Percentiles rank a stretch among this genome's conserved stretches.
These are phyloP conservation scores for Cyrtorhinus lividipennis DNA, from an alignment of 1,140 invertebrate genomes.

Conservation along the genomic window DNA sequence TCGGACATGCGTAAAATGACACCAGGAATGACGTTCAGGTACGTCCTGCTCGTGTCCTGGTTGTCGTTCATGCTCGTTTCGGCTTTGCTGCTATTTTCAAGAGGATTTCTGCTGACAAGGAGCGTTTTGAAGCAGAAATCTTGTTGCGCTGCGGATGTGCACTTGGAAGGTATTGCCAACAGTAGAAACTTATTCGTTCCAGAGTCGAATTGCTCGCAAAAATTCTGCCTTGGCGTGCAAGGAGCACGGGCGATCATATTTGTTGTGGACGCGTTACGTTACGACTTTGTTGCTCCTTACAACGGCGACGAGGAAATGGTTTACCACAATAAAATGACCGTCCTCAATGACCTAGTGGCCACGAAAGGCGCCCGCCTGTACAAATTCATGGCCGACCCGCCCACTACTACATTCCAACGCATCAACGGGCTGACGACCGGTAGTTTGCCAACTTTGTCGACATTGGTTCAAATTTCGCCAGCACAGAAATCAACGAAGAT, in stretches of 20 bases:
- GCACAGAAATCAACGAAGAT: conserved; percentile 77
- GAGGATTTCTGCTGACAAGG: conserved; percentile 69
- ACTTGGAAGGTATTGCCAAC: conserved; percentile 16
- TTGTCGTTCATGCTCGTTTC: conserved; percentile 53
- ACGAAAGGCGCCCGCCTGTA: conserved; percentile 51
- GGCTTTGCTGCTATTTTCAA: conserved; percentile 61
- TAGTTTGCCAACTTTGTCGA: conserved; percentile 94
- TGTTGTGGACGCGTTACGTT: conserved; percentile 83
- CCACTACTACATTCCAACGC: conserved; percentile 91
- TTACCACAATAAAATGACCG: conserved; percentile 66
- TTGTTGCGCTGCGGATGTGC: conserved; percentile 37
- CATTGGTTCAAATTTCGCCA: conserved; percentile 85
- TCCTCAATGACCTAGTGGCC: conserved; percentile 47
- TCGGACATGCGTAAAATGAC: background rate
- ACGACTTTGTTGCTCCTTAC: conserved; percentile 58
- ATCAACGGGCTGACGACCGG: conserved; percentile 89
- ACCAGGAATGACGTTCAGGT: conserved; percentile 12
- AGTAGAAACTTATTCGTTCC: conserved; percentile 17
- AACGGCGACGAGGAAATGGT: conserved; percentile 22
- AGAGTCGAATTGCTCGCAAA: conserved; percentile 18
- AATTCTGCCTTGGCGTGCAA: conserved; percentile 22
- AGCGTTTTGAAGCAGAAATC: conserved; percentile 52
- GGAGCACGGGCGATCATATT: conserved; percentile 60
- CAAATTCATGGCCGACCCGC: conserved; percentile 86
- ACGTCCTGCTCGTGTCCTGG: conserved; percentile 40